Evolutionary conservation across 2,888 invertebrate species (phyloP), one percentile per base, ranked within the genome.

Genomic region (Latrodectus elegans): DNA sequence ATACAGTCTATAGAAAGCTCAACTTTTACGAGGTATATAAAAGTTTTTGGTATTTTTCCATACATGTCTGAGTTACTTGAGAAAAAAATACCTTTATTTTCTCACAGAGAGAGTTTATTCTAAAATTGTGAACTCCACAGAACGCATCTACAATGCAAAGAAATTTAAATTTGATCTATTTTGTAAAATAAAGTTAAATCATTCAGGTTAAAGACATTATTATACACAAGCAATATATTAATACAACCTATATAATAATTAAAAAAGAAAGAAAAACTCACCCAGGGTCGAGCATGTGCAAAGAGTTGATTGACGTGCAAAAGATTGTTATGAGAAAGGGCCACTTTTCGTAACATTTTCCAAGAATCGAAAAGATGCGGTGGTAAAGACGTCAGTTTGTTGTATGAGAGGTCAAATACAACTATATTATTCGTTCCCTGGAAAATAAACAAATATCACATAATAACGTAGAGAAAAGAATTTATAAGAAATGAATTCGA

Each of bases 331-430:
- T 74, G 55, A 8, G 81, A 67, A 2, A 87, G 60, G 8, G 52
- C 73, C 10, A 78, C 55, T 38, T 87, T 87, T 3, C 55, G 76
- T 10, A 87, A 51, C 4, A 60, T 77, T 22, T 49, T 73, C 82
- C 71, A 72, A 1, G 51, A 11, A 11, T 76, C 60, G 22, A 87
- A 68, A 15, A 82, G 17, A 0, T 55, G 38, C 0, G 78, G 72
- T 0, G 87, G 87, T n/a, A 87, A 22, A 11, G 49, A 77, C 0
- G 68, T 49, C 15, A 87, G 17, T n/a, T 22, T 15, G 38, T 87
- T 87, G n/a, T 73, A 52, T 3, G 87, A 87, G 14, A 87, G 4
- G 60, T 82, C 87, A 38, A 87, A 77, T 14, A 87, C 77, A 3
- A 81, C 8, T 14, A 82, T 8, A 26, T 68, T 74, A 8, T 81